Conservation (phyloP, 2,888 invertebrate genomes). For the Nephrotoma appendiculata region DNA sequence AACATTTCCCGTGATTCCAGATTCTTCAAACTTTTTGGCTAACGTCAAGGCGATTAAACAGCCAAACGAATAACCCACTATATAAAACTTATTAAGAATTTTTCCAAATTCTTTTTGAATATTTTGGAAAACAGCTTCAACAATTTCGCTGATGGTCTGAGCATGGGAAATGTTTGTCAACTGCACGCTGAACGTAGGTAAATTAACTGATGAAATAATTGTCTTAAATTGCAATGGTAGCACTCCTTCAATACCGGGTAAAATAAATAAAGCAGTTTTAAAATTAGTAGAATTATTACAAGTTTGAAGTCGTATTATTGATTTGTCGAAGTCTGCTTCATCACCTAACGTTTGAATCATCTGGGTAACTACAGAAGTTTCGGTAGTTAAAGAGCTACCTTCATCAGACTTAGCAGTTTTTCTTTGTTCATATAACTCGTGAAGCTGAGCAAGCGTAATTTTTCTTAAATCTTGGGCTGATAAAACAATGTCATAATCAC, state of each 20-base stretch:
- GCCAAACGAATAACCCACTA: conserved; percentile 86
- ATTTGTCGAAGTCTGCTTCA: conserved; percentile 37
- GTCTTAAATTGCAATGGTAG: conserved; percentile 32
- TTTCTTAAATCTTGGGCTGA: conserved; percentile 74
- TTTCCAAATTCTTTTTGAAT: conserved; percentile 27
- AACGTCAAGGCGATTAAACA: conserved; percentile 62
- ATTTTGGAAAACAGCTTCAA: not conserved
- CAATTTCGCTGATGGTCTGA: not conserved
- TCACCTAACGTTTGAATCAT: conserved; percentile 47
- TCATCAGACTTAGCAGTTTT: conserved; percentile 17
- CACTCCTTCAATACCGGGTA: conserved; percentile 58
- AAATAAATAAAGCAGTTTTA: conserved; percentile 32
- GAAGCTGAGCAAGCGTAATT: conserved; percentile 47
- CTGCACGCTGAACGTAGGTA: conserved; percentile 14
- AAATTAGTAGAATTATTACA: conserved; percentile 9
- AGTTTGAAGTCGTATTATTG: conserved; percentile 27
- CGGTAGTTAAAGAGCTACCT: conserved; percentile 20
- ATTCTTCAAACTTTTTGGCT: conserved; percentile 50
- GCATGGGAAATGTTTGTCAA: conserved; percentile 16
- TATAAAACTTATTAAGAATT: conserved; percentile 45
- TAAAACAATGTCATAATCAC: conserved; percentile 75
- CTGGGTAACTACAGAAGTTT: conserved; percentile 35
- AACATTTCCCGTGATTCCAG: conserved; percentile 46
- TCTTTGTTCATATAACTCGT: conserved; percentile 17
- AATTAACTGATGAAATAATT: conserved; percentile 20